Percentiles rank a stretch among this genome's conserved stretches.
phyloP scores from a whole-genome alignment of 1,140 invertebrate genomes.

The Eueides isabella region DNA sequence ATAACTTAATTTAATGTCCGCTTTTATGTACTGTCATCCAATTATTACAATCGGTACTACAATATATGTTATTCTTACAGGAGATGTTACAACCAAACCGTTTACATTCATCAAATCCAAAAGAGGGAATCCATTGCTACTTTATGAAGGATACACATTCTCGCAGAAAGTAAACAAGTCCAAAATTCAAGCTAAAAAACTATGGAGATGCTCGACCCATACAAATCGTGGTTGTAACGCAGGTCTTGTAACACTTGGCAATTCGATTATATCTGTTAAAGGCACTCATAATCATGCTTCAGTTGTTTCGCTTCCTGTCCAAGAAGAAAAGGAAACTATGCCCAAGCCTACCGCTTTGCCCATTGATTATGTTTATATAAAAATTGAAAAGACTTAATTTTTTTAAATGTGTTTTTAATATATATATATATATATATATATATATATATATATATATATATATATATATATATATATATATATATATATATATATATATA shows the following conservation, averaged over 20 bases:
- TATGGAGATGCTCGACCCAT: neutral
- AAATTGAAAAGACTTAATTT: conserved; percentile 9
- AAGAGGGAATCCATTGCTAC: neutral
- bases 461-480: too few relatives aligned
- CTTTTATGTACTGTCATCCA: neutral
- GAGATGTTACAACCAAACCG: neutral
- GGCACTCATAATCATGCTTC: neutral
- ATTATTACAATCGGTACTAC: neutral
- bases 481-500: too few relatives aligned
- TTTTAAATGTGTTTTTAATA: neutral
- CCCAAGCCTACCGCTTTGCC: neutral
- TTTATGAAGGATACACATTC: neutral
- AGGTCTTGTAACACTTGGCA: neutral
- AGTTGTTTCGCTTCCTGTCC: neutral
- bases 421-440: too few relatives aligned
- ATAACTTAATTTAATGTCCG: neutral
- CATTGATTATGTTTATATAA: conserved; percentile 5
- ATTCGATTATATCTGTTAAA: neutral
- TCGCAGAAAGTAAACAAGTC: neutral
- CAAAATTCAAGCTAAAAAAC: neutral
- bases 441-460: too few relatives aligned
- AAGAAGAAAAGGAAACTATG: neutral
- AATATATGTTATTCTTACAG: neutral
- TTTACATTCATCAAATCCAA: neutral
- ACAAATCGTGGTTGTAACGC: neutral